phyloP scores from a whole-genome alignment of 2,113 vertebrate species.

The Charadrius vociferus region DNA sequence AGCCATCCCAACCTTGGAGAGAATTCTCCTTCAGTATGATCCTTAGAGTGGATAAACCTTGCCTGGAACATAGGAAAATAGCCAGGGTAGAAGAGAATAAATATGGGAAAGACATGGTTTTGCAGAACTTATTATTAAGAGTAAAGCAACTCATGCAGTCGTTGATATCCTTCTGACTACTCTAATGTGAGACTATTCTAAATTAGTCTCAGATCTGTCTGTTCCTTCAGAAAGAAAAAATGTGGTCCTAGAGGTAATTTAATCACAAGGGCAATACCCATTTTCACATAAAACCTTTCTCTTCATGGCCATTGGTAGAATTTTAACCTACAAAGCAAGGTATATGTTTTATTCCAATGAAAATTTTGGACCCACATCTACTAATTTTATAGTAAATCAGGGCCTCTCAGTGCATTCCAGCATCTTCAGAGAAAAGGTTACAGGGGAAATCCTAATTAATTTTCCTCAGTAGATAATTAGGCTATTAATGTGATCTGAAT shows the following conservation, averaged over 20 bases:
- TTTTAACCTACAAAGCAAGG: not conserved
- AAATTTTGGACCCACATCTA: not conserved
- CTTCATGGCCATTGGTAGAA: not conserved
- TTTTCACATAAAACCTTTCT: not conserved
- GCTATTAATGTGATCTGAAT: not conserved
- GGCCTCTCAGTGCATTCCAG: not conserved
- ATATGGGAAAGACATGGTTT: not conserved
- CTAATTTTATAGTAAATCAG: not conserved
- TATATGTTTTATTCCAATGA: not conserved
- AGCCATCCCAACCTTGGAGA: not conserved
- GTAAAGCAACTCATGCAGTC: not conserved
- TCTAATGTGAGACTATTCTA: not conserved
- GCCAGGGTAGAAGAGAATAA: not conserved
- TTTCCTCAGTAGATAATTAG: conserved; percentile 27
- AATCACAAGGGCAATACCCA: not conserved
- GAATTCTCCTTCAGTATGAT: not conserved
- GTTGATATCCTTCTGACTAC: not conserved
- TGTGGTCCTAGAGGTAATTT: not conserved
- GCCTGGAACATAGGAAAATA: not conserved
- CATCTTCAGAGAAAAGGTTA: not conserved
- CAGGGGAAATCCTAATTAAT: conserved; percentile 7
- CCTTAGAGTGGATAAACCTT: not conserved
- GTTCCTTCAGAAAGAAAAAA: not conserved
- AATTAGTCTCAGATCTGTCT: not conserved
- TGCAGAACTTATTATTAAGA: not conserved